Evolutionary conservation across 2,113 vertebrate species (phyloP).

Genomic region (Pycnonotus jocosus): DNA sequence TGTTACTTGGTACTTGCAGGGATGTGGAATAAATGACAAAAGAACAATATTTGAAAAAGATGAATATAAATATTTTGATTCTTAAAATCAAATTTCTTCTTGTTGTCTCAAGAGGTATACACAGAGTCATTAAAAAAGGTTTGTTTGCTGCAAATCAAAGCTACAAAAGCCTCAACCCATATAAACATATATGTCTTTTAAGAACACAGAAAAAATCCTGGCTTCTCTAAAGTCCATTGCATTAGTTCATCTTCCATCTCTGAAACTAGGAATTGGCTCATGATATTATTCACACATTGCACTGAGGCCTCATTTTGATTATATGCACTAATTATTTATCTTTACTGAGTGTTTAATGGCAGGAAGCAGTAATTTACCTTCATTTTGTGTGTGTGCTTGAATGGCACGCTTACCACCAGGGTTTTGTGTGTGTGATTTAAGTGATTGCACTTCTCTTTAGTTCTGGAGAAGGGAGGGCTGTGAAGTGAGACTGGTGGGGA

Average conservation of each 20-base stretch:
- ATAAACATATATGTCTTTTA: rapidly evolving
- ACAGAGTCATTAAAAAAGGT: background rate
- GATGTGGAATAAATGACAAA: background rate
- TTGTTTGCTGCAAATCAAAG: background rate
- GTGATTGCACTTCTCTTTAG: background rate
- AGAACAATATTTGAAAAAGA: background rate
- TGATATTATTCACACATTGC: background rate
- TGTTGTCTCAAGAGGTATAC: background rate
- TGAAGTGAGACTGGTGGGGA: background rate
- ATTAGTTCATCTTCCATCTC: background rate
- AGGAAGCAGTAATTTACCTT: background rate
- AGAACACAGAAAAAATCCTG: background rate
- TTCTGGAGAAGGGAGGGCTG: background rate
- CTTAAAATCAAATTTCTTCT: background rate
- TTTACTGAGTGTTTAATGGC: background rate
- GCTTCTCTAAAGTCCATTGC: background rate
- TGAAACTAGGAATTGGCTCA: background rate
- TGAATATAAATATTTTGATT: background rate
- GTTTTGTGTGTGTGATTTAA: background rate
- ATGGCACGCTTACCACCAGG: rapidly evolving
- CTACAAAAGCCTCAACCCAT: background rate
- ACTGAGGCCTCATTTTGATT: background rate
- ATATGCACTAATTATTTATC: background rate
- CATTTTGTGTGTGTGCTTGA: background rate
- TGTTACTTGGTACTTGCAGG: background rate